phyloP scores from a whole-genome alignment of 92 coral and sea anemone species.

The Scolanthus callimorphus region DNA sequence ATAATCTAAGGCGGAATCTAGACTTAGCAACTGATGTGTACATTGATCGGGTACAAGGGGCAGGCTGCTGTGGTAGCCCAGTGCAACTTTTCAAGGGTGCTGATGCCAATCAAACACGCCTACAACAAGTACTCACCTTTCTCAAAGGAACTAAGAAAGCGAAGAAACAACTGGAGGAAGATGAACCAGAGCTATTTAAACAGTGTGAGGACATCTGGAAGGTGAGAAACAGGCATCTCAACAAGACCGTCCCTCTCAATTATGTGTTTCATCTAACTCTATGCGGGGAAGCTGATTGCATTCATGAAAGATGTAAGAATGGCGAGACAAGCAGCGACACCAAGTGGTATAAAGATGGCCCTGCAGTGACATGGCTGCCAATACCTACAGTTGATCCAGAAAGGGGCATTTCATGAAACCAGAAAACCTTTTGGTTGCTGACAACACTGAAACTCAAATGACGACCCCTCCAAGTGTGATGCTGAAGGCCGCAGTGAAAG shows the following conservation, averaged over 20 bases:
- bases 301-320: constrained; percentile 28
- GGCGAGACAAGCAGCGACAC: constrained; percentile 30
- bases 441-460: too few relatives aligned
- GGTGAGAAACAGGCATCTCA: constrained; percentile 16
- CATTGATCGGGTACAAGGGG: too few relatives aligned
- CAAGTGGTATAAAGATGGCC: constrained; percentile 24
- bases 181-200: constrained; percentile 11
- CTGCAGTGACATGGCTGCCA: constrained; percentile 26
- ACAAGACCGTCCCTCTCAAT: constrained; percentile 18
- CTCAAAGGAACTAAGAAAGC: constrained; percentile 30
- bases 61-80: too few relatives aligned
- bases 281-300: constrained; percentile 21
- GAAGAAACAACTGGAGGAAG: constrained; percentile 3
- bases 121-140: constrained; percentile 18
- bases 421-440: constrained; percentile 21
- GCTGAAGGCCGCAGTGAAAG: too few relatives aligned
- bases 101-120: background rate
- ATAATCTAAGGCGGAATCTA: too few relatives aligned
- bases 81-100: too few relatives aligned
- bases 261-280: constrained; percentile 27
- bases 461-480: too few relatives aligned
- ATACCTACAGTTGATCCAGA: constrained; percentile 14
- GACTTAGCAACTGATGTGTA: too few relatives aligned
- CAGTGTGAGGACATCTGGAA: constrained; percentile 27
- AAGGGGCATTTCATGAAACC: constrained; percentile 31